A percentile compares a stretch with the other conserved stretches of the same genome.
phyloP scores from a whole-genome alignment of 2,888 invertebrate species.

The Leptopilina drosophilae region DNA sequence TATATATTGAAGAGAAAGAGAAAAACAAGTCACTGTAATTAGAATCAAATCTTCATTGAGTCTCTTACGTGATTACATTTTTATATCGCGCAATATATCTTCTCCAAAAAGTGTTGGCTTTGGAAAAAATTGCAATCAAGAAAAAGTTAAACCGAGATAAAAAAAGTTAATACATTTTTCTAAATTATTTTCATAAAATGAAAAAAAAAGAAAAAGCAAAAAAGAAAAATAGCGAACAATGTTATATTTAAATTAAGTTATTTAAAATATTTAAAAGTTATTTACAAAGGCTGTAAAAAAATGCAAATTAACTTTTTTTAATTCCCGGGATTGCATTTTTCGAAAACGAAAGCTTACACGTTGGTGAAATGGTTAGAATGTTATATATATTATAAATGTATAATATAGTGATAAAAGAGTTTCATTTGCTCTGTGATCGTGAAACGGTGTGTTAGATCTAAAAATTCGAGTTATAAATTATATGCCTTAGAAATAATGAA shows the following conservation, averaged over 20 bases:
- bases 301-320: background rate
- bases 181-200: too few species aligned
- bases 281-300: too few species aligned
- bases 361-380: slow-evolving; percentile 28
- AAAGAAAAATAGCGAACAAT: too few species aligned
- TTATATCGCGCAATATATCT: slow-evolving; percentile 24
- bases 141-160: background rate
- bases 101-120: slow-evolving; percentile 3
- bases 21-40: background rate
- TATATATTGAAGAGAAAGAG: background rate
- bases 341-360: background rate
- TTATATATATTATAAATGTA: slow-evolving; percentile 15
- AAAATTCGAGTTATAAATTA: slow-evolving; percentile 19
- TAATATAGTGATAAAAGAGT: slow-evolving; percentile 33
- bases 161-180: too few species aligned
- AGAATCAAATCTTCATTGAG: slow-evolving; percentile 13
- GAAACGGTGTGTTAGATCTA: slow-evolving; percentile 13
- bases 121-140: background rate
- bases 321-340: background rate
- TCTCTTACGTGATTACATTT: slow-evolving; percentile 6
- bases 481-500: slow-evolving; percentile 21
- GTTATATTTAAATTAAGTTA: too few species aligned
- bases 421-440: slow-evolving; percentile 35
- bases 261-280: too few species aligned
- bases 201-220: too few species aligned